Evolutionary conservation across 2,888 invertebrate genomes (phyloP), one percentile per base, ranked within the genome.

Genomic region (Amblyteles armatorius): DNA sequence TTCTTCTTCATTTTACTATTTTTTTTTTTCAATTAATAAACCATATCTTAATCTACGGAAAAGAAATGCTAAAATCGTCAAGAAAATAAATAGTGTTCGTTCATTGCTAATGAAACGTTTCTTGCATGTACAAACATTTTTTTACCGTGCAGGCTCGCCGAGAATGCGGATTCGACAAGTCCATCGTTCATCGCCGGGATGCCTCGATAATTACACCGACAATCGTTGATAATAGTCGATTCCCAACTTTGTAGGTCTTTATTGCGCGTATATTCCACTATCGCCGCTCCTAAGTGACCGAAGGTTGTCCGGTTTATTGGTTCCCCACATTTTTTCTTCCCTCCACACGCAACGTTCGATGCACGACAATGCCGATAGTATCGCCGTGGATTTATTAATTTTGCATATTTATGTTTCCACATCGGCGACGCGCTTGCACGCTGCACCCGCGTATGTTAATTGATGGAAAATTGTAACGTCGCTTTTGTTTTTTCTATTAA

Each of bases 231-330:
- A 33, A 50, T 77, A 13, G 44, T 57, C 65, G 72, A 78, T 77
- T 50, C 69, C 26, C 52, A 36, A 73, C 57, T 83, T 33, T 5
- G 50, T 36, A 33, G 63, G 40, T 83, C 52, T 74, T 76, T 55
- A 76, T 72, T 72, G 44, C 44, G 13, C 68, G 29, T 55, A 55
- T 55, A 36, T 44, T 44, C 44, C 69, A 19, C 72, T 40, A 72
- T 60, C 44, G 67, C 36, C 57, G 50, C 22, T 55, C 50, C 44
- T 48, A 72, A 67, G 72, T 72, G 22, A 72, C 40, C 84, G 84
- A 84, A 80, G 80, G 80, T 72, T 67, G 80, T 57, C 84, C 3
- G 29, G 69, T 84, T 80, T 73, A 33, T 52, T 3, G n/a, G 22
- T 26, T 68, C 40, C 13, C 52, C 50, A 13, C 13, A 44, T 4